phyloP scores from a whole-genome alignment of 2,113 vertebrate species.

The Rhagologus leucostigma region DNA sequence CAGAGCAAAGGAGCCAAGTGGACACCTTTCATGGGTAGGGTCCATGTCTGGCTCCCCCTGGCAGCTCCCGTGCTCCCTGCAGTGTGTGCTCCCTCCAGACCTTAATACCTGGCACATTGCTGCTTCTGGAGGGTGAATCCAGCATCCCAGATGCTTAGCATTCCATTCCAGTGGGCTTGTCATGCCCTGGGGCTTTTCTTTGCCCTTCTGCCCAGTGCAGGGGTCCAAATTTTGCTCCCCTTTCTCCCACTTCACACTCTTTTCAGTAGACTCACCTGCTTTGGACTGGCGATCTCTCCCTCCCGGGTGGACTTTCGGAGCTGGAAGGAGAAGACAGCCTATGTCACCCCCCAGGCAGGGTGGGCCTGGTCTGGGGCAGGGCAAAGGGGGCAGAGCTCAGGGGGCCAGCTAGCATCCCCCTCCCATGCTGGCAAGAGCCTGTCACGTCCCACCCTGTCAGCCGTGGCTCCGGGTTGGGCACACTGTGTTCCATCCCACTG shows the following conservation, averaged over 20 bases:
- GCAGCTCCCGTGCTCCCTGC: neutral
- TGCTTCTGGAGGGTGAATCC: neutral
- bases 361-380: rapidly evolving
- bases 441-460: rapidly evolving
- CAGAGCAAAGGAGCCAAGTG: neutral
- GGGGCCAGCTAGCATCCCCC: neutral
- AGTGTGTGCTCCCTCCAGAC: neutral
- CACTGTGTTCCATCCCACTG: rapidly evolving
- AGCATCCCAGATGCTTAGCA: neutral
- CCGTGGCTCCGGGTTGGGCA: rapidly evolving
- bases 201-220: neutral
- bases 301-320: slow-evolving; percentile 73
- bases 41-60: neutral
- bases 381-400: neutral
- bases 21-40: rapidly evolving
- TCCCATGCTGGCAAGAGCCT: neutral
- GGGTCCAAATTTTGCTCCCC: rapidly evolving
- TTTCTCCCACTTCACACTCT: neutral
- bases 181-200: neutral
- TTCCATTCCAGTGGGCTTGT: neutral
- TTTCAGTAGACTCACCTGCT: slow-evolving; percentile 58
- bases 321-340: slow-evolving; percentile 59
- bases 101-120: neutral
- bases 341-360: neutral
- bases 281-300: slow-evolving; percentile 63